These are phyloP conservation scores for Amblyjoppa fuscipennis DNA, from an alignment of 2,888 invertebrate species.

Conservation along the genomic window DNA sequence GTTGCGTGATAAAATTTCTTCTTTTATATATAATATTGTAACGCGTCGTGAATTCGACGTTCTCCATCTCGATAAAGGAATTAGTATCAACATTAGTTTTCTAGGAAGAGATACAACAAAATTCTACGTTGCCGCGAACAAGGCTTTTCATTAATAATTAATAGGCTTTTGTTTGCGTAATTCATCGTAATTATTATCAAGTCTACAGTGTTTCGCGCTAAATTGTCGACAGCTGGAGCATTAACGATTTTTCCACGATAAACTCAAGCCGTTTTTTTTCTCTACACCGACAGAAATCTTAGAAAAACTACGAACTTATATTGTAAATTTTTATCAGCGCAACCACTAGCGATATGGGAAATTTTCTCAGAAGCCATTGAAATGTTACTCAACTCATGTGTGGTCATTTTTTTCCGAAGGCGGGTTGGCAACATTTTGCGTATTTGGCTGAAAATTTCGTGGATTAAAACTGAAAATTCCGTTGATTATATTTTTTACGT, in stretches of 20 bases:
- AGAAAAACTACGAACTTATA: too few species aligned
- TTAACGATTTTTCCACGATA: neutral
- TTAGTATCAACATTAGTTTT: conserved; percentile 26
- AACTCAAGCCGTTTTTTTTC: neutral
- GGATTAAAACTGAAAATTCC: too few species aligned
- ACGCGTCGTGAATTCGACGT: conserved; percentile 39
- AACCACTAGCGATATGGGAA: too few species aligned
- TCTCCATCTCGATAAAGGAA: conserved; percentile 14
- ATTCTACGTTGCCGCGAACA: neutral
- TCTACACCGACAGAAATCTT: neutral
- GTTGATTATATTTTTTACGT: too few species aligned
- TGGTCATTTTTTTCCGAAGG: too few species aligned
- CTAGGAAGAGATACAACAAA: conserved; percentile 9
- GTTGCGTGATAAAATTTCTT: conserved; percentile 43
- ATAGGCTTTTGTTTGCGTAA: neutral
- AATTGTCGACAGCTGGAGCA: neutral
- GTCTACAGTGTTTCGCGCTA: neutral
- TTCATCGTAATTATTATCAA: conserved; percentile 3
- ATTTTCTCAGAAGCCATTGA: too few species aligned
- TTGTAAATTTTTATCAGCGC: too few species aligned
- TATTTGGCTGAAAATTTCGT: too few species aligned
- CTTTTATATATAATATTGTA: conserved; percentile 23
- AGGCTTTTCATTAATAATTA: conserved; percentile 33
- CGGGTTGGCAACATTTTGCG: too few species aligned
- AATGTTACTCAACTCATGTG: too few species aligned